Percentiles rank a stretch among this genome's conserved stretches.
phyloP scores from a whole-genome alignment of 2,113 vertebrate species.

The Myiozetetes cayanensis region DNA sequence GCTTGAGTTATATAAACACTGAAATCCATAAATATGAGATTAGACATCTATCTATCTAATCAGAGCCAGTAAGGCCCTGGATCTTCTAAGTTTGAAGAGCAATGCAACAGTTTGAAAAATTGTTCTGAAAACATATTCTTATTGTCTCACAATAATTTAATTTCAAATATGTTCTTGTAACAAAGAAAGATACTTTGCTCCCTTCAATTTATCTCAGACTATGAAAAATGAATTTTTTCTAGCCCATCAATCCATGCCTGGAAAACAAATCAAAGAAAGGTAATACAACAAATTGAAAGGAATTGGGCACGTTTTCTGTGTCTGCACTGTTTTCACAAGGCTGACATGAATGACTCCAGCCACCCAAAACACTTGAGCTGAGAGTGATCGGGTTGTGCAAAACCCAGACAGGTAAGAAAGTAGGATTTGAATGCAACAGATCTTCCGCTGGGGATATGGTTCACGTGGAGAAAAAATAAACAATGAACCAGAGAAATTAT shows the following conservation, averaged over 20 bases:
- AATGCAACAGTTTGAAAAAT: not conserved
- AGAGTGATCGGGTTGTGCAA: not conserved
- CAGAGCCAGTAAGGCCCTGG: fast-evolving
- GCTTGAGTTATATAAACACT: not conserved
- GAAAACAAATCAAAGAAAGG: not conserved
- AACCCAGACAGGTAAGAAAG: not conserved
- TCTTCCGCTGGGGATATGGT: not conserved
- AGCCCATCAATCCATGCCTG: not conserved
- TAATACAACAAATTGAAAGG: not conserved
- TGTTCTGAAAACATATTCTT: not conserved
- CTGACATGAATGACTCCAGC: not conserved
- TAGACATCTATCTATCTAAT: not conserved
- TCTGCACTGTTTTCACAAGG: not conserved
- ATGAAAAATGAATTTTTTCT: constrained; percentile 2
- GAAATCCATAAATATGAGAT: not conserved
- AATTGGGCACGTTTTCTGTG: not conserved
- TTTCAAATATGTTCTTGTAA: not conserved
- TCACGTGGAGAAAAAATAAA: not conserved
- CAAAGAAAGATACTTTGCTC: not conserved
- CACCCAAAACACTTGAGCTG: not conserved
- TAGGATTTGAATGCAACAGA: not conserved
- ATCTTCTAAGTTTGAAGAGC: not conserved
- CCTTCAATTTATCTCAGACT: not conserved
- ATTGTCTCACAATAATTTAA: not conserved
- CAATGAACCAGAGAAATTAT: not conserved